Conservation (phyloP, 2,888 invertebrate species). For the Germaria angustata region DNA sequence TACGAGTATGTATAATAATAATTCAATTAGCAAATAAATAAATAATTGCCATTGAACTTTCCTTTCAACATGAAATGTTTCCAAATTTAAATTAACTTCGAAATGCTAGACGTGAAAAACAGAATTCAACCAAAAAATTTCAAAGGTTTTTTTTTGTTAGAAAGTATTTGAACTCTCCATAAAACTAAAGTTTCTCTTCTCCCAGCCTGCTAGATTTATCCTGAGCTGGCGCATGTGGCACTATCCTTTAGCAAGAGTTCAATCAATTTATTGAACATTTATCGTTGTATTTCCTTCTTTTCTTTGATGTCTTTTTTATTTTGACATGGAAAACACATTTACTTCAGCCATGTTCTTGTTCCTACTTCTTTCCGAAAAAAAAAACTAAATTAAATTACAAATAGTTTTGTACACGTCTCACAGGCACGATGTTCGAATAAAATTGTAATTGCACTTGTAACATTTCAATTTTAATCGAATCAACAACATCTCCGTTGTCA, state of each 20-base stretch:
- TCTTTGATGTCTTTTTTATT: background rate
- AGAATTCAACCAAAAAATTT: background rate
- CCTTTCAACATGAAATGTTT: background rate
- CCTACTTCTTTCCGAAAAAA: background rate
- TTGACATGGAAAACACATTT: conserved; percentile 16
- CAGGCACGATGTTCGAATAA: conserved; percentile 34
- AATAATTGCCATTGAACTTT: no score
- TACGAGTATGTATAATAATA: no score
- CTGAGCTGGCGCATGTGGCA: background rate
- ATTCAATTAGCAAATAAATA: no score
- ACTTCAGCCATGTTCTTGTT: background rate
- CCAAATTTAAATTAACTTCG: background rate
- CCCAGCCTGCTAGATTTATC: no score
- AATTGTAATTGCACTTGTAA: conserved; percentile 48
- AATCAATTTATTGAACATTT: background rate
- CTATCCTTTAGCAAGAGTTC: background rate
- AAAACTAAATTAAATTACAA: background rate
- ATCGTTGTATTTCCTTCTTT: background rate
- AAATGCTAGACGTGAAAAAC: background rate
- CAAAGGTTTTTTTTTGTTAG: background rate
- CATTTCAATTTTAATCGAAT: conserved; percentile 59
- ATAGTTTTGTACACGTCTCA: conserved; percentile 14
- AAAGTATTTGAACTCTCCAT: background rate
- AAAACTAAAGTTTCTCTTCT: background rate
- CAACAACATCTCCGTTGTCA: conserved; percentile 31